Evolutionary conservation across 2,797 vertebrate genomes (phyloP), one percentile per base, ranked within the genome.

Genomic region (Gastrophryne carolinensis): DNA sequence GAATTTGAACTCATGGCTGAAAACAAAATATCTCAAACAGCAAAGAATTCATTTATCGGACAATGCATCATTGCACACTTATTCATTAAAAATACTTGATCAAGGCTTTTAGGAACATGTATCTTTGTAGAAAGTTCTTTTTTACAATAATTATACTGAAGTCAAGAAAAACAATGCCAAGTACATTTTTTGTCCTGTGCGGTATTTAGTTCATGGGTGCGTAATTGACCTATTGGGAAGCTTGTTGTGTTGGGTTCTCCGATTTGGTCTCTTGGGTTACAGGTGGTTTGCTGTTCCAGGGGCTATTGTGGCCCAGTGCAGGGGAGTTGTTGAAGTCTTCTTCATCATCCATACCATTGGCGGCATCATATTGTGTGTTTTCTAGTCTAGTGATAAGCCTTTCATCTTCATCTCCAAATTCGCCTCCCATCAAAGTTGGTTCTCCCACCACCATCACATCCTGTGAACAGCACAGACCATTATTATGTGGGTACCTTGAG

Each of bases 401-500:
- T 91, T 99, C 97, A 5, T 99, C 97, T 91, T 99, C 97, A 78
- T 99, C 97, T 73, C 97, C 97, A 66, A 99, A 98, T 89, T 98
- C 96, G 76, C 97, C 97, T 58, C 97, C 97, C 97, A 98, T 98
- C 86, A 98, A 89, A 82, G 97, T 98, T 80, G 97, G 97, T 87
- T 99, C 96, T 80, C 97, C 97, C 78, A 98, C 97, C 82, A 98
- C 96, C 96, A 99, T 98, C 89, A 99, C 96, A 82, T 98, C 96
- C 96, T 99, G 92, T 87, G 86, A 88, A 91, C 88, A 88, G 88
- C 86, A 92, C 86, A 89, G 88, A 90, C 87, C 84, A 90, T 89
- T 90, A 91, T 92, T 92, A 91, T 88, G 85, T 88, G 86, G 89
- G 87, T 87, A 89, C 87, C 84, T 87, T 86, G 85, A 88, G 84